phyloP scores from a whole-genome alignment of 2,797 vertebrate species.

The Lepilemur septentrionalis region DNA sequence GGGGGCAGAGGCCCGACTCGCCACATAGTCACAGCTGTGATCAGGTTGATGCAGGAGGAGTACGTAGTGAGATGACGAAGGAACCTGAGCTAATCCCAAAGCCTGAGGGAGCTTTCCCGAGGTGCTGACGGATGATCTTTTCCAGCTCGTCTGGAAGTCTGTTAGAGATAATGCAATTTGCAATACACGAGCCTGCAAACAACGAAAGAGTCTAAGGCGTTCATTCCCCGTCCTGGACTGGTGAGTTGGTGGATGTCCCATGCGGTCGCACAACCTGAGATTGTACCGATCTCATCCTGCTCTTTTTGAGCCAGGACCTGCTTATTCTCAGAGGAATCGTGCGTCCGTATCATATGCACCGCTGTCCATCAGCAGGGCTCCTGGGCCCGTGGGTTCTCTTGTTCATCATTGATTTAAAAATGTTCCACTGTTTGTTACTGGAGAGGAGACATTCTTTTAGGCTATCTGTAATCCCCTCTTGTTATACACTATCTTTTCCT shows the following conservation, averaged over 20 bases:
- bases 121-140: not conserved
- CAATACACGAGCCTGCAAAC: not conserved
- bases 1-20: not conserved
- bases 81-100: not conserved
- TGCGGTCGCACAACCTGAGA: not conserved
- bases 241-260: not conserved
- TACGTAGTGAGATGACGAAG: fast-evolving
- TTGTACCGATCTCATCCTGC: not conserved
- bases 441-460: not conserved
- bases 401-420: not conserved
- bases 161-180: not conserved
- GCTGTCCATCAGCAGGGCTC: not conserved
- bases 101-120: not conserved
- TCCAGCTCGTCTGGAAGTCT: not conserved
- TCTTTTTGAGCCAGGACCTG: not conserved
- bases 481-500: not conserved
- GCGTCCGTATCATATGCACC: fast-evolving
- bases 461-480: not conserved
- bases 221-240: not conserved
- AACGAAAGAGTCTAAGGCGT: fast-evolving
- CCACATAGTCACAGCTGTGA: too few species aligned
- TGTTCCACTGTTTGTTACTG: not conserved
- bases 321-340: not conserved
- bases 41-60: not conserved
- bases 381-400: not conserved